These are phyloP conservation scores for Drosophila atripex DNA, from an alignment of 2,888 invertebrate species.

Conservation along the genomic window DNA sequence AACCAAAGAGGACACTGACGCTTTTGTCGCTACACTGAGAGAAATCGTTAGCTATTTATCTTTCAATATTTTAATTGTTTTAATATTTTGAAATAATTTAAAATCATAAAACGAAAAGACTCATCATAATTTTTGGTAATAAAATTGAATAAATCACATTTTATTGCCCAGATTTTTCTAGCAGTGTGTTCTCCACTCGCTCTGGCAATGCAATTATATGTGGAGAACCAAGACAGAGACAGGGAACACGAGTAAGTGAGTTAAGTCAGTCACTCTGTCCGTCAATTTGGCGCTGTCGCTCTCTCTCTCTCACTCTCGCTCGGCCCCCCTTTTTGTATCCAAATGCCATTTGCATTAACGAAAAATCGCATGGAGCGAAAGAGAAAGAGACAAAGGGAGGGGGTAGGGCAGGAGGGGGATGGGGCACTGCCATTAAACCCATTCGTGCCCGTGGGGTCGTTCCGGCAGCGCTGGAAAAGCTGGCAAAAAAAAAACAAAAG, in stretches of 20 bases:
- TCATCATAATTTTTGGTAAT: no score
- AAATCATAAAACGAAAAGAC: background rate
- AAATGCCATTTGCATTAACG: conserved; percentile 56
- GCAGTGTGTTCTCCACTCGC: background rate
- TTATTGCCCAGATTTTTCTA: background rate
- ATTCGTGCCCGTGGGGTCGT: conserved; percentile 58
- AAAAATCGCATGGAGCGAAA: conserved; percentile 23
- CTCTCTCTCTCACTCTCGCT: conserved; percentile 9
- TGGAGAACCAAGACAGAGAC: background rate
- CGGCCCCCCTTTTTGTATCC: no score
- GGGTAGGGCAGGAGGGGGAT: conserved; percentile 39
- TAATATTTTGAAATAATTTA: background rate
- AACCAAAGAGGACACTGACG: conserved; percentile 25
- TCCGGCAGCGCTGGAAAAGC: conserved; percentile 36
- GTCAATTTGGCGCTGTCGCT: conserved; percentile 6
- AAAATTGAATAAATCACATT: background rate
- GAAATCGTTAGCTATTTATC: no score
- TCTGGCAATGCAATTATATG: conserved; percentile 25
- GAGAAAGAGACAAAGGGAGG: conserved; percentile 2
- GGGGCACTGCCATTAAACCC: conserved; percentile 61
- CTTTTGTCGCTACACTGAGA: background rate
- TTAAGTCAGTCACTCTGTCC: conserved; percentile 17
- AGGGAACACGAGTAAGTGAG: background rate
- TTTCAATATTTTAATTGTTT: background rate
- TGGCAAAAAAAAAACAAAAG: background rate